Percentiles rank a stretch among this genome's conserved stretches.
Conservation (phyloP, 2,888 invertebrate species). For the Spodoptera picta region DNA sequence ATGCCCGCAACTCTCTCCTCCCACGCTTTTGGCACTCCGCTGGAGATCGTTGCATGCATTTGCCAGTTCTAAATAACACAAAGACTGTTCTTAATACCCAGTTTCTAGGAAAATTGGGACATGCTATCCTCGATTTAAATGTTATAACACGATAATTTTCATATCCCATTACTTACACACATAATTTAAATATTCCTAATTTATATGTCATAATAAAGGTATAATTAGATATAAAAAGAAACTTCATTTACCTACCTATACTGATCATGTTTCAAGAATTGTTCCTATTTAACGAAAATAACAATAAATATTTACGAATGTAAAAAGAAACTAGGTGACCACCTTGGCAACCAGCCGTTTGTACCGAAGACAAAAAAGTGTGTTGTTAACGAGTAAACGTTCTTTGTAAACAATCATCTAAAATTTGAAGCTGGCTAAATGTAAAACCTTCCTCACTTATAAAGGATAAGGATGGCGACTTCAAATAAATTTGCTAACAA, state of each 20-base stretch:
- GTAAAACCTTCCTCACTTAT: slow-evolving; percentile 61
- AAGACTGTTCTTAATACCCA: slow-evolving; percentile 82
- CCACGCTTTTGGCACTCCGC: slow-evolving; percentile 84
- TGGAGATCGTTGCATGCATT: slow-evolving; percentile 82
- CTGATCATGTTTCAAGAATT: too few species aligned
- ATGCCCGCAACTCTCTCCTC: slow-evolving; percentile 67
- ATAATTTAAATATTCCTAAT: neutral
- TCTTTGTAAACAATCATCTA: slow-evolving; percentile 62
- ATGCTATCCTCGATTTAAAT: slow-evolving; percentile 56
- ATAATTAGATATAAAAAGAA: neutral
- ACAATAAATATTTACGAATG: slow-evolving; percentile 20
- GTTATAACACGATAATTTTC: slow-evolving; percentile 21
- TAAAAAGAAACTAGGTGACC: slow-evolving; percentile 46
- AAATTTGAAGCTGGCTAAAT: slow-evolving; percentile 60
- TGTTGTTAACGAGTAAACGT: slow-evolving; percentile 39
- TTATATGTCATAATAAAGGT: neutral
- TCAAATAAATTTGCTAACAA: slow-evolving; percentile 71
- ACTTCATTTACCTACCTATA: too few species aligned
- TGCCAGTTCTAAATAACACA: slow-evolving; percentile 82
- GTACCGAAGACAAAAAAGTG: slow-evolving; percentile 6
- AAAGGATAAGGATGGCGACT: slow-evolving; percentile 63
- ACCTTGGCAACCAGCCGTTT: slow-evolving; percentile 48
- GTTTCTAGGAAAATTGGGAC: slow-evolving; percentile 76
- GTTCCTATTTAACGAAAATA: too few species aligned
- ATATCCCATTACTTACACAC: slow-evolving; percentile 18